These are phyloP conservation scores for Actinia tenebrosa DNA, from an alignment of 64 coral and sea anemone genomes.

Conservation along the genomic window DNA sequence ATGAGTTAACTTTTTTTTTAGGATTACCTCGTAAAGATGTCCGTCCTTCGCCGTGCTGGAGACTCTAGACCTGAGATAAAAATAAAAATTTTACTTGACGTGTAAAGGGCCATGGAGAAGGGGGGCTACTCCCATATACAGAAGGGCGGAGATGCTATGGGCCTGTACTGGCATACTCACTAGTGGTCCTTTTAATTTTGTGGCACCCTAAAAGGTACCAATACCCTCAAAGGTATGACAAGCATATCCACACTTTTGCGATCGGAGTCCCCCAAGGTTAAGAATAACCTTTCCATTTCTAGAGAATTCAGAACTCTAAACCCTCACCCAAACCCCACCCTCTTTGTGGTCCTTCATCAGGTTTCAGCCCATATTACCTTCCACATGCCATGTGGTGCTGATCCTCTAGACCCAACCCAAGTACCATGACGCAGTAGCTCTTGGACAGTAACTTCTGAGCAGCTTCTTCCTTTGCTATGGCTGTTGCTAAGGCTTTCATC, in stretches of 20 bases:
- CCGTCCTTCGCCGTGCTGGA: slow-evolving; percentile 75
- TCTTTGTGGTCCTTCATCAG: no score
- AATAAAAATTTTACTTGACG: neutral
- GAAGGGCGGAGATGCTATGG: no score
- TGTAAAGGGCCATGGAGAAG: no score
- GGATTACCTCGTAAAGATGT: slow-evolving; percentile 65
- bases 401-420: slow-evolving; percentile 84
- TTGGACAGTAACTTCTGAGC: slow-evolving; percentile 83
- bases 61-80: slow-evolving; percentile 65
- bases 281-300: no score
- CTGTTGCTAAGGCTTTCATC: slow-evolving; percentile 79
- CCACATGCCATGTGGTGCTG: slow-evolving; percentile 93
- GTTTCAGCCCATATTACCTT: slow-evolving; percentile 20
- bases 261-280: no score
- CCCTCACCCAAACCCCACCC: neutral
- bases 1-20: neutral
- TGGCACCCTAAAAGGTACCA: no score
- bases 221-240: no score
- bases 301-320: no score
- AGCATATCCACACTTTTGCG: no score
- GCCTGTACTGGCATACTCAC: no score
- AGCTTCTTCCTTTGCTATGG: slow-evolving; percentile 80
- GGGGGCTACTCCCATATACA: no score
- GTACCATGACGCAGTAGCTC: slow-evolving; percentile 71
- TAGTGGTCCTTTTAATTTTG: no score